Evolutionary conservation across 2,888 invertebrate species (phyloP).

Genomic region (Biston betularia): DNA sequence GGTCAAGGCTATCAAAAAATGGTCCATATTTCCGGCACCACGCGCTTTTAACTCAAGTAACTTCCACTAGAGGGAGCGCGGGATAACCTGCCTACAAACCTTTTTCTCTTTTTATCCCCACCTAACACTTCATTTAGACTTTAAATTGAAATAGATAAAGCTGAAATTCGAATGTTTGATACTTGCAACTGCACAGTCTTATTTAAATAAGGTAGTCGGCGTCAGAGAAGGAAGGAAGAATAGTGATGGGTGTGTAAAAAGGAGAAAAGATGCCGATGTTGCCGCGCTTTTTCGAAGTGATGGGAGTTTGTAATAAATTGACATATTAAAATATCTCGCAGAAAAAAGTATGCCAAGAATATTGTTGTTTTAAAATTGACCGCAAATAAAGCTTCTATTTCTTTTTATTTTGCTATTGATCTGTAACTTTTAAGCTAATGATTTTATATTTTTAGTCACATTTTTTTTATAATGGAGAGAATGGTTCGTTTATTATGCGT

Average conservation of each 20-base stretch:
- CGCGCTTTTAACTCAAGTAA: constrained; percentile 71
- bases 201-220: constrained; percentile 84
- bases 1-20: constrained; percentile 64
- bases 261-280: constrained; percentile 71
- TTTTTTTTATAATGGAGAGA: no score
- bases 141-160: constrained; percentile 56
- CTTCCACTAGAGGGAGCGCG: constrained; percentile 65
- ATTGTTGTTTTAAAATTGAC: not conserved
- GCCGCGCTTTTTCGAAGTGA: constrained; percentile 74
- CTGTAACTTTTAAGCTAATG: no score
- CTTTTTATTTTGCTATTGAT: no score
- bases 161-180: constrained; percentile 53
- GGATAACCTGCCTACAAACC: constrained; percentile 71
- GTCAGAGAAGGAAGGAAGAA: constrained; percentile 67
- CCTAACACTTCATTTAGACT: constrained; percentile 49
- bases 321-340: not conserved
- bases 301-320: constrained; percentile 41
- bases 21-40: constrained; percentile 74
- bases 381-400: not conserved
- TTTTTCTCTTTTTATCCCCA: constrained; percentile 67
- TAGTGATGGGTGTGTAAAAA: constrained; percentile 66
- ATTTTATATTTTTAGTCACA: no score
- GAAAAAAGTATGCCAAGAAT: not conserved
- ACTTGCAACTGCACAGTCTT: constrained; percentile 73
- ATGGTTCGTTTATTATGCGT: no score